Evolutionary conservation across 2,888 invertebrate species (phyloP).

Genomic region (Drosophila suboccidentalis): DNA sequence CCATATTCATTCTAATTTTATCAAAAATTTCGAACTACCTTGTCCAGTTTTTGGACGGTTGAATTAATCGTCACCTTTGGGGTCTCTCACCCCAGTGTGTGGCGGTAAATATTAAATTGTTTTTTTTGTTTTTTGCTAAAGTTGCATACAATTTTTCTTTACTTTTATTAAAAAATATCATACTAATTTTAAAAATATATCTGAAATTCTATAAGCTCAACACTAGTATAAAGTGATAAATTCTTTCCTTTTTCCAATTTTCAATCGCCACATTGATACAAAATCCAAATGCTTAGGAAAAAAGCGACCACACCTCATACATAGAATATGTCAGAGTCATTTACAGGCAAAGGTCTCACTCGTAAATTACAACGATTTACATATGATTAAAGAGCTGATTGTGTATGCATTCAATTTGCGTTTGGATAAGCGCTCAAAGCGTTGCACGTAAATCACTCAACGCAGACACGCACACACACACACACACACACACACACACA

Average conservation of each 20-base stretch:
- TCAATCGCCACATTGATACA: background rate
- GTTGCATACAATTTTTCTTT: too few species aligned
- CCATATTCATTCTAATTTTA: too few species aligned
- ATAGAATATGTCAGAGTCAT: slow-evolving; percentile 9
- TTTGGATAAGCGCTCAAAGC: slow-evolving; percentile 41
- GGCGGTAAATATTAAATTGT: too few species aligned
- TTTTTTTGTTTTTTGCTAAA: too few species aligned
- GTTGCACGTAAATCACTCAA: slow-evolving; percentile 44
- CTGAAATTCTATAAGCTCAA: too few species aligned
- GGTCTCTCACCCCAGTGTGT: too few species aligned
- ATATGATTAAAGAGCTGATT: slow-evolving; percentile 52
- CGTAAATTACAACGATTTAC: slow-evolving; percentile 58
- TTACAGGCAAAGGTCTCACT: slow-evolving; percentile 3
- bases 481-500: slow-evolving; percentile 2
- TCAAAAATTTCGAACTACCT: too few species aligned
- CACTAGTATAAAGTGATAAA: background rate
- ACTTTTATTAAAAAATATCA: too few species aligned
- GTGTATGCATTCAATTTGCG: slow-evolving; percentile 51
- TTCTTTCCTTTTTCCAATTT: background rate
- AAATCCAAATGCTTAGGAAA: background rate
- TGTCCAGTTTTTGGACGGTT: too few species aligned
- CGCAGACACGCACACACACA: slow-evolving; percentile 10
- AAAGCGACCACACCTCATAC: background rate
- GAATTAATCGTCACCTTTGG: too few species aligned
- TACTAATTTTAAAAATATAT: too few species aligned